A percentile compares a stretch with the other conserved stretches of the same genome.
These are phyloP conservation scores for Eonycteris spelaea DNA, from an alignment of 2,113 vertebrate genomes.

Conservation along the genomic window DNA sequence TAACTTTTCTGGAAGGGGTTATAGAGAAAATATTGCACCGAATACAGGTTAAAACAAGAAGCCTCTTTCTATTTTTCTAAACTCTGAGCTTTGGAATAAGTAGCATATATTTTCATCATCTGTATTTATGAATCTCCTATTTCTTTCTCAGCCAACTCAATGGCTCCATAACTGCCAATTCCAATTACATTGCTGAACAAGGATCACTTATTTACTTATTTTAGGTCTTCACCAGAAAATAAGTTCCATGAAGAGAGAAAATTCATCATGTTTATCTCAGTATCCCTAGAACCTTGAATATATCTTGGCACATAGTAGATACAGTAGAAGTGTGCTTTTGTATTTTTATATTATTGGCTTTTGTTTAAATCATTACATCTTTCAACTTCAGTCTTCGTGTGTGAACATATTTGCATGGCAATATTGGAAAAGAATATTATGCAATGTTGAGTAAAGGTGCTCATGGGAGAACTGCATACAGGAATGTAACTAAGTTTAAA, in stretches of 20 bases:
- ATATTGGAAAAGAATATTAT: neutral
- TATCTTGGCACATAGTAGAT: neutral
- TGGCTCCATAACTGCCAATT: neutral
- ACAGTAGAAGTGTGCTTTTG: neutral
- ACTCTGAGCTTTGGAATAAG: neutral
- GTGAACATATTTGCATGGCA: neutral
- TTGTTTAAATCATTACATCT: constrained; percentile 1
- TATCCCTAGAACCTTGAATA: neutral
- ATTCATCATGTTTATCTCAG: neutral
- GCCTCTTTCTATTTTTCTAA: neutral
- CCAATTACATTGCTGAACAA: neutral
- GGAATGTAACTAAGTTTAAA: constrained; percentile 46
- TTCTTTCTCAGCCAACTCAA: neutral
- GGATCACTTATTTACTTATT: neutral
- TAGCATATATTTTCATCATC: neutral
- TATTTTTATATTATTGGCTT: neutral
- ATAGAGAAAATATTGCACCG: neutral
- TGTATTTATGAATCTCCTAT: neutral
- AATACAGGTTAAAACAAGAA: neutral
- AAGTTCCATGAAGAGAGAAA: neutral
- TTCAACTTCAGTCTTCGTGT: neutral
- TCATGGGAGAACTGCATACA: neutral
- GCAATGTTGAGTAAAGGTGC: neutral
- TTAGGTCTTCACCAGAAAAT: neutral
- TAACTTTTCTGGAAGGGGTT: neutral